Percentiles rank a stretch among this genome's conserved stretches.
Evolutionary conservation across 2,888 invertebrate species (phyloP).

Genomic region (Drosophila putrida): DNA sequence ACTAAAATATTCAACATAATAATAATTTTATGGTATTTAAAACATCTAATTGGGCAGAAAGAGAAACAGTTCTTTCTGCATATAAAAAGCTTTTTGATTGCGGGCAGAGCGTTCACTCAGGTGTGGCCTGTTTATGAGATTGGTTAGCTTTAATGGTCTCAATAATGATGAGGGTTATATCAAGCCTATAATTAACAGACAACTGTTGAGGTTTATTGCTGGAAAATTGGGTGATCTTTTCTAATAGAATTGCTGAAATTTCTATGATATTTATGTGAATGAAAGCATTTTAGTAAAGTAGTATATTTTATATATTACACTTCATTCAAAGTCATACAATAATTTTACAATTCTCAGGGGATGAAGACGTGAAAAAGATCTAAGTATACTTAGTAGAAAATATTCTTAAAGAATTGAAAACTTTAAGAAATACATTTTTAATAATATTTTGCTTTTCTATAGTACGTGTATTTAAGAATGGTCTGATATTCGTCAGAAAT

Average conservation of each 20-base stretch:
- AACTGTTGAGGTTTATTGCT: constrained; percentile 23
- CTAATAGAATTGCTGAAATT: constrained; percentile 1
- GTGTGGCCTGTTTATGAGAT: constrained; percentile 45
- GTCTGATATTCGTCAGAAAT: not conserved
- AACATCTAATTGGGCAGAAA: constrained; percentile 65
- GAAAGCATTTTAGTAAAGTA: too few species aligned
- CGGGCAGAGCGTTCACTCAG: constrained; percentile 27
- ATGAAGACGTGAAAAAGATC: too few species aligned
- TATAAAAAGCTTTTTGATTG: constrained; percentile 37
- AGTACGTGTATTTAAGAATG: not conserved
- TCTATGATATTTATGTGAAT: not conserved
- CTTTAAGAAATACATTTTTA: too few species aligned
- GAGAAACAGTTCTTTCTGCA: constrained; percentile 22
- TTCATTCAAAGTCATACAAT: too few species aligned
- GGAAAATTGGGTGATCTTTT: constrained; percentile 23
- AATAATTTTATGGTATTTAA: constrained; percentile 70
- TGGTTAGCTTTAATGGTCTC: constrained; percentile 33
- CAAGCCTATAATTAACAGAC: constrained; percentile 35
- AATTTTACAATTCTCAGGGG: too few species aligned
- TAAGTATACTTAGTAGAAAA: too few species aligned
- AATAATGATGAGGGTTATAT: constrained; percentile 28
- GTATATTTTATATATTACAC: too few species aligned
- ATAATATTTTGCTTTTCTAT: too few species aligned
- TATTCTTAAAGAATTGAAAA: too few species aligned
- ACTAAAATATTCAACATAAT: constrained; percentile 51